Conservation (phyloP, 1,140 invertebrate genomes). For the Drosophila malerkotliana region DNA sequence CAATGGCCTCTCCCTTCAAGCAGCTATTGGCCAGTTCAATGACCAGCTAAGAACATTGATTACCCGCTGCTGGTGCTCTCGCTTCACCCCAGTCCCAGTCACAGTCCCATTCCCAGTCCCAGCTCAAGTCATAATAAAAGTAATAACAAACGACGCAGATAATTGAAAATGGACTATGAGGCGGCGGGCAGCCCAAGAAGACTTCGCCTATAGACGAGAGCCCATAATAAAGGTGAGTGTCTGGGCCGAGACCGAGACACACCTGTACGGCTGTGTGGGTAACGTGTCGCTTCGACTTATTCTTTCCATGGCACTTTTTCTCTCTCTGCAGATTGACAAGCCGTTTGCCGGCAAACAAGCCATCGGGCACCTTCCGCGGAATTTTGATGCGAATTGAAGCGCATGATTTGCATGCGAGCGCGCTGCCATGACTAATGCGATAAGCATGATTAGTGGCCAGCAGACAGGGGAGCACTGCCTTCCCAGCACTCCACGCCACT, state of each 20-base stretch:
- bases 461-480: constrained; percentile 16
- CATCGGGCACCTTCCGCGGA: constrained; percentile 49
- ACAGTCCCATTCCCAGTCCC: neutral
- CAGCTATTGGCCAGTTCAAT: constrained; percentile 56
- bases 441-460: constrained; percentile 79
- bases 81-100: constrained; percentile 10
- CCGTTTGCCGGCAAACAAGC: constrained; percentile 8
- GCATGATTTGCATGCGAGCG: constrained; percentile 77
- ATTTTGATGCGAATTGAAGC: constrained; percentile 78
- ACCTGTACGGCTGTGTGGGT: constrained; percentile 36
- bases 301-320: constrained; percentile 20
- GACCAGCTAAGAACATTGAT: constrained; percentile 83
- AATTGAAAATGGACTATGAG: constrained; percentile 82
- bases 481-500: constrained; percentile 3
- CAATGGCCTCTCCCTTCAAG: constrained; percentile 5
- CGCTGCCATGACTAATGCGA: constrained; percentile 79
- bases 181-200: constrained; percentile 21
- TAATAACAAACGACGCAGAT: constrained; percentile 82
- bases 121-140: constrained; percentile 70
- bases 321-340: constrained; percentile 66
- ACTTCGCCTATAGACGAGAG: neutral
- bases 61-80: constrained; percentile 68
- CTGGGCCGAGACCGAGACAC: constrained; percentile 41
- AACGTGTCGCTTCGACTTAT: constrained; percentile 1
- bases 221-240: constrained; percentile 9